Evolutionary conservation across 2,797 vertebrate genomes (phyloP).

Genomic region (Hippopotamyrus pictus): DNA sequence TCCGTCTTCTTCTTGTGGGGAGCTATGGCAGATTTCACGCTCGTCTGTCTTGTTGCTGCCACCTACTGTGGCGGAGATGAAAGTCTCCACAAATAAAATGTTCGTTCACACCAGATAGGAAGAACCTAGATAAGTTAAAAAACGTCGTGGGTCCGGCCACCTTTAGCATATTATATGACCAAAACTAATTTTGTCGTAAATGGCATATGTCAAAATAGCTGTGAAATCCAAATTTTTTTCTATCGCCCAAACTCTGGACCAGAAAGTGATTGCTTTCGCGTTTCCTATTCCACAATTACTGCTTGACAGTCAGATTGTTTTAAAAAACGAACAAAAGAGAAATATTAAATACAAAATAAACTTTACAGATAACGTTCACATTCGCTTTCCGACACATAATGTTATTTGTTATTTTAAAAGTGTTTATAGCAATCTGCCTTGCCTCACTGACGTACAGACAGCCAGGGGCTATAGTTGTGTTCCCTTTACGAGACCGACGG

Average conservation of each 20-base stretch:
- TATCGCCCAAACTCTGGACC: background rate
- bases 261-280: background rate
- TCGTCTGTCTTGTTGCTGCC: conserved; percentile 52
- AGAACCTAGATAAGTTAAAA: background rate
- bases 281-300: background rate
- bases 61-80: conserved; percentile 60
- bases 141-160: background rate
- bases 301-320: background rate
- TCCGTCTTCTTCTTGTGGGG: conserved; percentile 76
- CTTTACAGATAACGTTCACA: background rate
- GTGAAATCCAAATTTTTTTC: background rate
- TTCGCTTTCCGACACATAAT: background rate
- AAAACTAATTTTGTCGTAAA: background rate
- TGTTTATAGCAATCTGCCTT: background rate
- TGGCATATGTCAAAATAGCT: background rate
- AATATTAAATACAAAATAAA: background rate
- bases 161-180: background rate
- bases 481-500: background rate
- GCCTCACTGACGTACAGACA: background rate
- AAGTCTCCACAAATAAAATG: background rate
- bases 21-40: conserved; percentile 67
- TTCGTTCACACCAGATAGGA: background rate
- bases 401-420: background rate
- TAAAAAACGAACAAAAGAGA: background rate
- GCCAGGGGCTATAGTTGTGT: background rate